A percentile compares a stretch with the other conserved stretches of the same genome.
These are phyloP conservation scores for Villa cingulata DNA, from an alignment of 2,888 invertebrate genomes.

Conservation along the genomic window DNA sequence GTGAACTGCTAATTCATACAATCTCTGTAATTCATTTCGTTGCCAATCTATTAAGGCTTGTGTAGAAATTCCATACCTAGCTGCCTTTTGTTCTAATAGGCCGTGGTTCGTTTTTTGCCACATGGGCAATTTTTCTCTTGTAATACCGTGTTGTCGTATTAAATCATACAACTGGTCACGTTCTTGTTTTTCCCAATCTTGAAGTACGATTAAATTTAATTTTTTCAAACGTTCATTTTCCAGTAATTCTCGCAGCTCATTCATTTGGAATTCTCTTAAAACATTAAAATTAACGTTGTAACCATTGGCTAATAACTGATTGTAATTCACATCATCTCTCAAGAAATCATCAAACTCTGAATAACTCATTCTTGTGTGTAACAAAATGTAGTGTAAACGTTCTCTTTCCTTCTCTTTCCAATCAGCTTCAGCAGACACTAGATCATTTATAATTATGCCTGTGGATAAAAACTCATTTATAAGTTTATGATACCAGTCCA, in stretches of 20 bases:
- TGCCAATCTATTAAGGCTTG: slow-evolving; percentile 27
- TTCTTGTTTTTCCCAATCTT: slow-evolving; percentile 26
- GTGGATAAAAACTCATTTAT: neutral
- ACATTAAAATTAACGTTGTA: slow-evolving; percentile 21
- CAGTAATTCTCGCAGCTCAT: slow-evolving; percentile 19
- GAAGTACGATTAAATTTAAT: slow-evolving; percentile 20
- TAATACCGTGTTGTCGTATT: slow-evolving; percentile 27
- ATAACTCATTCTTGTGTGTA: slow-evolving; percentile 23
- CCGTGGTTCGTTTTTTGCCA: slow-evolving; percentile 26
- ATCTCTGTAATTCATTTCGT: slow-evolving; percentile 23
- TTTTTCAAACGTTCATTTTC: slow-evolving; percentile 23
- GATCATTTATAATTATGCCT: neutral
- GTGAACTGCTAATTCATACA: slow-evolving; percentile 22
- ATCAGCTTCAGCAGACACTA: neutral
- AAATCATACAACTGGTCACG: slow-evolving; percentile 29
- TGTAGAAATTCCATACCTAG: slow-evolving; percentile 19
- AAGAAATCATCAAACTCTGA: slow-evolving; percentile 26
- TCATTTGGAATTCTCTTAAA: slow-evolving; percentile 23
- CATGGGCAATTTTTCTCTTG: slow-evolving; percentile 19
- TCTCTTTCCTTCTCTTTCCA: slow-evolving; percentile 25
- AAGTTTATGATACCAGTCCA: slow-evolving; percentile 24
- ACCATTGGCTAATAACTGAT: slow-evolving; percentile 20
- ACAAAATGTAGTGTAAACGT: slow-evolving; percentile 25
- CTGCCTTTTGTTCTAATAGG: slow-evolving; percentile 19
- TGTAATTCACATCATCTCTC: slow-evolving; percentile 20